phyloP scores from a whole-genome alignment of 2,888 invertebrate genomes.

The Tipula helvola region DNA sequence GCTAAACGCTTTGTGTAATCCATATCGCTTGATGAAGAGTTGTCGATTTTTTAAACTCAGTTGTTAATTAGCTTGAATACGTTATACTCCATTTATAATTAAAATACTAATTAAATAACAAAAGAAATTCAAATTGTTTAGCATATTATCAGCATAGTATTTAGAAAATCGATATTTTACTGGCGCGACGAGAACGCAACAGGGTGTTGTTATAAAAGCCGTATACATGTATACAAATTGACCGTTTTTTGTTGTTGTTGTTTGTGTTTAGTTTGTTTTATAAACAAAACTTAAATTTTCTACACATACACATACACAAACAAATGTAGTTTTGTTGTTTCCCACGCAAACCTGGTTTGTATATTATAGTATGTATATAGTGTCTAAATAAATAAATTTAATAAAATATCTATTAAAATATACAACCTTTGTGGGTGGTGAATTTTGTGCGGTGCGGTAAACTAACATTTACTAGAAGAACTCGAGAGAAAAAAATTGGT shows the following conservation, averaged over 20 bases:
- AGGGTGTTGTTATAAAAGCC: not conserved
- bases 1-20: not conserved
- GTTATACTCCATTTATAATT: not conserved
- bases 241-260: not conserved
- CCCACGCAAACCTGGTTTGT: not conserved
- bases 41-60: not conserved
- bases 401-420: not conserved
- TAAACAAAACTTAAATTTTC: not conserved
- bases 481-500: not conserved
- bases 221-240: not conserved
- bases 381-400: not conserved
- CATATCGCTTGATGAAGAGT: not conserved
- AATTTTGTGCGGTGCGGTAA: not conserved
- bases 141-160: not conserved
- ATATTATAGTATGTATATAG: not conserved
- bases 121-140: not conserved
- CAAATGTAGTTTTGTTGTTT: not conserved
- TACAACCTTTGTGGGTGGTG: not conserved
- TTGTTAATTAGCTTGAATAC: not conserved
- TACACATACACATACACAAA: too few species aligned
- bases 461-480: not conserved
- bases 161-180: not conserved
- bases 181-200: not conserved
- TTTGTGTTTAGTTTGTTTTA: not conserved
- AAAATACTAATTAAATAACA: not conserved